Percentiles rank a stretch among this genome's conserved stretches.
Evolutionary conservation across 23 tunicate genomes (phyloP).

Genomic region (Clavelina lepadiformis): DNA sequence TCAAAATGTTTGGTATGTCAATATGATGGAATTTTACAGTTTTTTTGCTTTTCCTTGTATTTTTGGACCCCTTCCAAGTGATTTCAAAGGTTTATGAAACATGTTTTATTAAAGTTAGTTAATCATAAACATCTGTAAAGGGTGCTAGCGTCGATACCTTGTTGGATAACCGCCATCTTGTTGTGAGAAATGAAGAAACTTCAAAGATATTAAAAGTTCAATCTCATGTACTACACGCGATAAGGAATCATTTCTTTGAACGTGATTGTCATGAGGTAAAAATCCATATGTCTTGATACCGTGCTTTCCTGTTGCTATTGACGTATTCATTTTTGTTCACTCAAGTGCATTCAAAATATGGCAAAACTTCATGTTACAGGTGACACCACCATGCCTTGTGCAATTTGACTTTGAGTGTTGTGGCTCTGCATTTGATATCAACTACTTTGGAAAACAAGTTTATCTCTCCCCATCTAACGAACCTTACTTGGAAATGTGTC

Average conservation of each 20-base stretch:
- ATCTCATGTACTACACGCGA: slow-evolving; percentile 87
- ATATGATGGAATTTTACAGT: too few species aligned
- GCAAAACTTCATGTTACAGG: too few species aligned
- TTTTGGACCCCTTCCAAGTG: too few species aligned
- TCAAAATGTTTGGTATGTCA: too few species aligned
- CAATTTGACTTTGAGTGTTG: slow-evolving; percentile 97
- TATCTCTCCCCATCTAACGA: slow-evolving; percentile 95
- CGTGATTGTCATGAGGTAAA: slow-evolving; percentile 77
- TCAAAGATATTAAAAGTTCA: slow-evolving; percentile 76
- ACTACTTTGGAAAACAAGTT: slow-evolving; percentile 96
- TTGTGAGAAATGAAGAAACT: slow-evolving; percentile 89
- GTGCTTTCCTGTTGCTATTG: too few species aligned
- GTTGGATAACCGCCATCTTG: slow-evolving; percentile 93
- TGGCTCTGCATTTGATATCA: slow-evolving; percentile 82
- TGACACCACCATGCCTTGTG: slow-evolving; percentile 93
- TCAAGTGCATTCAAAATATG: too few species aligned
- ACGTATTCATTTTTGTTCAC: too few species aligned
- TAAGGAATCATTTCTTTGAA: slow-evolving; percentile 84
- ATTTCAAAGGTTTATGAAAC: too few species aligned
- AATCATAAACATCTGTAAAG: slow-evolving; percentile 5
- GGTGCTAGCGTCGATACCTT: slow-evolving; percentile 87
- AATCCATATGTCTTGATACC: too few species aligned
- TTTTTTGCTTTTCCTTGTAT: too few species aligned
- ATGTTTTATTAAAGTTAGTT: too few species aligned
- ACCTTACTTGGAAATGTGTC: slow-evolving; percentile 94